Evolutionary conservation across 2,113 vertebrate genomes (phyloP).

Genomic region (Pyrgilauda ruficollis): DNA sequence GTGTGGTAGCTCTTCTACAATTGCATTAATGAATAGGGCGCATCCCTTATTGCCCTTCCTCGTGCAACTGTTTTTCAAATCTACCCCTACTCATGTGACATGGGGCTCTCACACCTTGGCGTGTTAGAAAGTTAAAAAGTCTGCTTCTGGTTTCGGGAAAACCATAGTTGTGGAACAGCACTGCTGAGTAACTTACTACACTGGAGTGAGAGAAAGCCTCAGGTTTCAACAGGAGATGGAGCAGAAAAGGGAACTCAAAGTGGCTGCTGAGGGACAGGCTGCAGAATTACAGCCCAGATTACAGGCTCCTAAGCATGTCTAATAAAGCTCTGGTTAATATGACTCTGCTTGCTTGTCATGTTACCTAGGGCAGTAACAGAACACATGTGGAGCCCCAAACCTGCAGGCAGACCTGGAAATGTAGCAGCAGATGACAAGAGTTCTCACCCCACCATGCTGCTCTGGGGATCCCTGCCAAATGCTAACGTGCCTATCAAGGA

Average conservation of each 20-base stretch:
- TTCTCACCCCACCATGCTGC: background rate
- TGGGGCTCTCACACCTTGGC: background rate
- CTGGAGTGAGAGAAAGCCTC: background rate
- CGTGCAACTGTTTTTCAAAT: background rate
- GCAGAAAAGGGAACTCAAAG: background rate
- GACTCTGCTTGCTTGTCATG: background rate
- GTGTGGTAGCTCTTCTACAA: background rate
- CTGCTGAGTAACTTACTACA: background rate
- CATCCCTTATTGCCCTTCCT: fast-evolving
- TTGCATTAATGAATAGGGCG: background rate
- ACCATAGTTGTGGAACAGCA: background rate
- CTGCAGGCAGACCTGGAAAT: background rate
- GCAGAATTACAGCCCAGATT: background rate
- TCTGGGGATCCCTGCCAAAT: background rate
- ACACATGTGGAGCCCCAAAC: background rate
- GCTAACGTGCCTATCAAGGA: background rate
- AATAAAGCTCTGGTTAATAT: background rate
- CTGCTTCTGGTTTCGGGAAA: background rate
- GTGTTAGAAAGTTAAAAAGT: background rate
- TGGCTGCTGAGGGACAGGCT: background rate
- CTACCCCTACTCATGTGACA: background rate
- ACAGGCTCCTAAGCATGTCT: background rate
- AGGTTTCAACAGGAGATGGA: background rate
- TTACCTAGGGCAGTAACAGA: background rate
- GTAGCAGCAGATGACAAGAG: background rate